Percentiles rank a stretch among this genome's conserved stretches.
Conservation (phyloP, 37 sponge, comb jelly and placozoan species). For the Corticium candelabrum region DNA sequence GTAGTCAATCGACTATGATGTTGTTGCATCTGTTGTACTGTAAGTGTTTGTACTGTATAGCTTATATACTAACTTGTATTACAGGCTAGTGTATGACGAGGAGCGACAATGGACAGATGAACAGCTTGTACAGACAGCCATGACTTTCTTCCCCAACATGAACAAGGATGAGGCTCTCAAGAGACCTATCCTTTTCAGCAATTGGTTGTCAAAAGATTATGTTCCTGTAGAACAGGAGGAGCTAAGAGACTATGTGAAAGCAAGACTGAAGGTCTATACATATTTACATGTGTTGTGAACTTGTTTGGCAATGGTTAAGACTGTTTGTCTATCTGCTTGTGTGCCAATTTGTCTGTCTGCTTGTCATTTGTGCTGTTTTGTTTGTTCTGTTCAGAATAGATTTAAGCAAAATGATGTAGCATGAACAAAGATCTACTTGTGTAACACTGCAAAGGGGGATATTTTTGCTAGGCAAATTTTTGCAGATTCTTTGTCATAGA, state of each 20-base stretch:
- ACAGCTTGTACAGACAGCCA: slow-evolving; percentile 68
- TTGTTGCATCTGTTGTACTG: background rate
- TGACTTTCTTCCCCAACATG: slow-evolving; percentile 84
- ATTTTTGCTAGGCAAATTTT: too few species aligned
- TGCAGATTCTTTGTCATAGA: too few species aligned
- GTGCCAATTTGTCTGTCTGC: too few species aligned
- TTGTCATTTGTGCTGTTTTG: too few species aligned
- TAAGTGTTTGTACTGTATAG: background rate
- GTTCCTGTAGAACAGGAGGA: slow-evolving; percentile 83
- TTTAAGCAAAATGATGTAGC: too few species aligned
- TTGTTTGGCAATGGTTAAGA: background rate
- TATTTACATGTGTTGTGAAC: too few species aligned
- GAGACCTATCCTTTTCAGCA: slow-evolving; percentile 89
- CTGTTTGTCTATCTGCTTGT: background rate
- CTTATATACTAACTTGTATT: background rate
- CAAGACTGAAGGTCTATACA: slow-evolving; percentile 65
- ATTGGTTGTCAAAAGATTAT: slow-evolving; percentile 94
- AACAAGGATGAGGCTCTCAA: slow-evolving; percentile 63
- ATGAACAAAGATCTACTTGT: too few species aligned
- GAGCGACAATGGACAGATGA: slow-evolving; percentile 94
- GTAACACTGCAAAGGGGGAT: too few species aligned
- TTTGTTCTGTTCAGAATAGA: too few species aligned
- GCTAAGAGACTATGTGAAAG: slow-evolving; percentile 89
- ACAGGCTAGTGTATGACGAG: slow-evolving; percentile 71
- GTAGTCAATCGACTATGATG: background rate